phyloP scores from a whole-genome alignment of 2,113 vertebrate genomes.

The Saimiri boliviensis region DNA sequence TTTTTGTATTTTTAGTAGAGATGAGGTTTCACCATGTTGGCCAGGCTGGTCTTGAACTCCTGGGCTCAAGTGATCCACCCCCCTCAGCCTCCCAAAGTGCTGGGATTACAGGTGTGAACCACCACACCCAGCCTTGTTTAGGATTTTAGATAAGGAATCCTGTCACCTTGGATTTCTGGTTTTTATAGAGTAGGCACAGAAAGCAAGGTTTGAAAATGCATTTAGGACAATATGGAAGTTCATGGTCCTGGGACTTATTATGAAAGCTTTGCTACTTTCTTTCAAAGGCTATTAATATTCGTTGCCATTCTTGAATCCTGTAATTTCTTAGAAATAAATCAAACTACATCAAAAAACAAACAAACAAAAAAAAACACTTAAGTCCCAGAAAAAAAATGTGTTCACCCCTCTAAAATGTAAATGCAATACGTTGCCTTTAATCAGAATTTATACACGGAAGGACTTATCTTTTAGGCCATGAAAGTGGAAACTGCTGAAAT shows the following conservation, averaged over 20 bases:
- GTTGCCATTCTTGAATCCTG: neutral
- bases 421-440: neutral
- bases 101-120: no score
- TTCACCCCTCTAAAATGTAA: neutral
- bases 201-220: neutral
- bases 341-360: neutral
- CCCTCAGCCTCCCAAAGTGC: no score
- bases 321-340: neutral
- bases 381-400: neutral
- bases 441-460: neutral
- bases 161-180: neutral
- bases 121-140: no score
- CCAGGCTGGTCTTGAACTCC: no score
- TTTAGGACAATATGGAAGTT: neutral
- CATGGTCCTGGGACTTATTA: neutral
- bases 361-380: neutral
- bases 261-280: neutral
- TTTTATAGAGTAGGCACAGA: neutral
- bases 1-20: no score
- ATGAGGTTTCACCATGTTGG: no score
- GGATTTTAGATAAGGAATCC: neutral
- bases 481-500: neutral
- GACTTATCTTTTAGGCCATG: neutral
- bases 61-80: no score
- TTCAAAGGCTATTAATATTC: neutral